Evolutionary conservation across 2,113 vertebrate species (phyloP), one percentile per base, ranked within the genome.

Genomic region (Rhinoptilus africanus): DNA sequence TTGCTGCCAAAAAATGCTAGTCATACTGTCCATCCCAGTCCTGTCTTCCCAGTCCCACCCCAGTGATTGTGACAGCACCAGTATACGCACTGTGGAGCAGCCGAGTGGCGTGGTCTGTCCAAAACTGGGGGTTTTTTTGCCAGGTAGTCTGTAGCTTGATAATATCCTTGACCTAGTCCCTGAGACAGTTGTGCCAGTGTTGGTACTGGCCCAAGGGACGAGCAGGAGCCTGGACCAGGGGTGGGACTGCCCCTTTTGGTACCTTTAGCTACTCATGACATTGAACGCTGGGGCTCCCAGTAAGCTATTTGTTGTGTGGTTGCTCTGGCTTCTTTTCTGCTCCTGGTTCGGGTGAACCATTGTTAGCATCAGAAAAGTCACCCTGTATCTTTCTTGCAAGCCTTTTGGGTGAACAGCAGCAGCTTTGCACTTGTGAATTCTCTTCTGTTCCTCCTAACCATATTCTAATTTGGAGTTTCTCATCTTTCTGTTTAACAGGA

Each of bases 401-500:
- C 48, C 64, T 97, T 92, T 91, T 93, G 95, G 85, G 88, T 79
- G 83, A 96, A 92, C 88, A 93, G 91, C 95, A 95, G 96, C 92
- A 93, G 77, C 73, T 96, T 93, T 92, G 77, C 57, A n/a, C 91
- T 95, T 94, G 56, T n/a, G 39, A 97, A 82, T 96, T 96, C 87
- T 96, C 86, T 96, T 94, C 91, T 91, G 60, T 93, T 97, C 94
- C 35, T 97, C 80, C 50, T 60, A 87, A 93, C 96, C 76, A 57
- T 84, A 89, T 96, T 97, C 93, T 96, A 97, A 96, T 95, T 97
- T 93, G 86, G 92, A 97, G 94, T 93, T 97, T 95, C 93, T 96
- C 91, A 95, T 96, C 94, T 94, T 93, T 95, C 95, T 96, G 92
- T 96, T 96, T 96, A 96, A 94, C 96, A 96, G 93, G 90, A 96